Conservation (phyloP, 2,888 invertebrate species). For the Amblyteles armatorius region DNA sequence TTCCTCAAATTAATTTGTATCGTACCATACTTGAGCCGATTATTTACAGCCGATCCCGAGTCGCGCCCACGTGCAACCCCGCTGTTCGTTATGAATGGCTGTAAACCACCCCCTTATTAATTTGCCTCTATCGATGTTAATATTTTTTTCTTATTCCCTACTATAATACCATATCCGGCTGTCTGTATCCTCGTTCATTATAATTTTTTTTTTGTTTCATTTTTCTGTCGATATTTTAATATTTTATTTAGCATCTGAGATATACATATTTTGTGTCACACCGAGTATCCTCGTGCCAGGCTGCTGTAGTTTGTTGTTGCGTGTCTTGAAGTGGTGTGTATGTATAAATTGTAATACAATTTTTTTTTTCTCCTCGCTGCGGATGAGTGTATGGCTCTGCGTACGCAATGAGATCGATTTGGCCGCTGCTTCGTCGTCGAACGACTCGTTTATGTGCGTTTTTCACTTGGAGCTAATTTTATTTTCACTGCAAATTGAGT, state of each 20-base stretch:
- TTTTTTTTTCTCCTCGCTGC: constrained; percentile 22
- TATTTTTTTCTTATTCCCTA: not conserved
- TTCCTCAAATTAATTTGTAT: constrained; percentile 44
- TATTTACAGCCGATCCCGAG: constrained; percentile 62
- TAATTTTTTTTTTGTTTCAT: constrained; percentile 2
- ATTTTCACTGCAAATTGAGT: not conserved
- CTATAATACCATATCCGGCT: constrained; percentile 4
- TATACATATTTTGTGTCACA: constrained; percentile 47
- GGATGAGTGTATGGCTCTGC: constrained; percentile 16
- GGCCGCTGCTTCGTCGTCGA: constrained; percentile 2
- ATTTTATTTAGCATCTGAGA: constrained; percentile 41
- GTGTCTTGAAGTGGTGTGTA: constrained; percentile 53
- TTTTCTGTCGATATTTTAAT: constrained; percentile 3
- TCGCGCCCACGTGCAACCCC: constrained; percentile 54
- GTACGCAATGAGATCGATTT: not conserved
- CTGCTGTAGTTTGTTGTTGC: constrained; percentile 64
- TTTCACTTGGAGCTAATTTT: not conserved
- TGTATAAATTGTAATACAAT: not conserved
- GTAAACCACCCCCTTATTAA: constrained; percentile 32
- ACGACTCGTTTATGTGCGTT: not conserved
- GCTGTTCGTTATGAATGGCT: constrained; percentile 59
- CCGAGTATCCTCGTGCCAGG: constrained; percentile 51
- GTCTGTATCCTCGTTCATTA: constrained; percentile 13
- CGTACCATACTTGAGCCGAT: constrained; percentile 33
- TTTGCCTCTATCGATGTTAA: constrained; percentile 5